Evolutionary conservation across 2,888 invertebrate genomes (phyloP), one percentile per base, ranked within the genome.

Genomic region (Andricus quercusramuli): DNA sequence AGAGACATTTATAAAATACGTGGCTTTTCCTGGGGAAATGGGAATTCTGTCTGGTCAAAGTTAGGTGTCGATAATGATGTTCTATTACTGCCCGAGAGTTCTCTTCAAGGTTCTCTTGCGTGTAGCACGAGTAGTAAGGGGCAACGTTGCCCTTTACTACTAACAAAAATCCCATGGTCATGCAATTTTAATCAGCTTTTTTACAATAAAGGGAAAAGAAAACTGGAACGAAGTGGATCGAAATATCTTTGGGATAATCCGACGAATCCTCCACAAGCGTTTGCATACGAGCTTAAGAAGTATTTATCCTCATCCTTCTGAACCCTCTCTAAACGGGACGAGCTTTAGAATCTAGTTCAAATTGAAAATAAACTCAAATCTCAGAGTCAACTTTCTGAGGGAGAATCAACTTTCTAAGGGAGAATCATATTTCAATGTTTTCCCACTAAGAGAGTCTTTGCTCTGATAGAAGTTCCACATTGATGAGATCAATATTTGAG

Each of bases 31-130:
- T 1, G 41, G n/a, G 20, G 11, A 41, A 22, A 5, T 67, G n/a
- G 22, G n/a, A 65, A 37, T 37, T 37, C 65, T 17, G 17, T 68
- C 29, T 13, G 44, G 68, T 47, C 47, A 68, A 68, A 68, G 47
- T 68, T 68, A 25, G 47, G 68, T 68, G 17, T 68, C 47, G 68
- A 47, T 68, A 68, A 68, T 9, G 44, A 68, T 47, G 68, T 44
- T 68, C 13, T 47, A 68, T 68, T 68, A 22, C 44, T 20, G 17
- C 25, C 29, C 17, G 13, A 3, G 44, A 68, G 44, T 56, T 32
- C 20, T 32, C 4, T 51, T 70, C 51, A n/a, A 8, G 0, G 37
- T 37, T 37, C 8, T 37, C 9, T 37, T 37, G 9, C 37, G 8
- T 37, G 37, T 9, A 9, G 37, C 8, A n/a, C n/a, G n/a, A n/a